Percentiles rank a stretch among this genome's conserved stretches.
Conservation (phyloP, 2,113 vertebrate genomes). For the Pseudorhombus dupliciocellatus region DNA sequence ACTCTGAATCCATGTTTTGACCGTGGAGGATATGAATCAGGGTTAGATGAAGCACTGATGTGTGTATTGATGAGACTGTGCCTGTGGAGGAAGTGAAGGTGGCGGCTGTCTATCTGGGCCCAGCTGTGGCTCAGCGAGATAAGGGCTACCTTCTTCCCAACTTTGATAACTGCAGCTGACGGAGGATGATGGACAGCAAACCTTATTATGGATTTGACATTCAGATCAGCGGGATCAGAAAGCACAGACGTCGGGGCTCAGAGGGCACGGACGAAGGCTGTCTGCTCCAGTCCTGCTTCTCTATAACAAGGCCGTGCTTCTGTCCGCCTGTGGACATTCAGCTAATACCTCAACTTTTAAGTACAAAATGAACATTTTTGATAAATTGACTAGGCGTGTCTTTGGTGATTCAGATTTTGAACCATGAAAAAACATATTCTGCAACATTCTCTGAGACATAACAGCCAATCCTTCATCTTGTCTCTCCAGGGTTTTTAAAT, state of each 20-base stretch:
- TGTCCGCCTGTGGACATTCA: neutral
- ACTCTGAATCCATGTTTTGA: neutral
- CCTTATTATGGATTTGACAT: constrained; percentile 54
- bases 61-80: constrained; percentile 6
- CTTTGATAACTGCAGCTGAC: constrained; percentile 47
- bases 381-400: neutral
- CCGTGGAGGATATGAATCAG: neutral
- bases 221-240: constrained; percentile 50
- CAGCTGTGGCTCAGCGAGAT: constrained; percentile 46
- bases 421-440: too few species aligned
- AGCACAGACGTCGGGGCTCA: constrained; percentile 1
- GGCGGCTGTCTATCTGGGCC: constrained; percentile 23
- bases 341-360: too few species aligned
- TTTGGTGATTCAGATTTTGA: neutral
- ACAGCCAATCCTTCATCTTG: constrained; percentile 41
- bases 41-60: neutral
- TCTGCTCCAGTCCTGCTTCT: neutral
- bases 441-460: constrained; percentile 1
- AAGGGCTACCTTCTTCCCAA: constrained; percentile 42
- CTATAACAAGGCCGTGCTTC: constrained; percentile 18
- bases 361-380: too few species aligned
- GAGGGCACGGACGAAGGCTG: constrained; percentile 11
- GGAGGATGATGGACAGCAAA: constrained; percentile 49
- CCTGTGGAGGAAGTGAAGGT: neutral
- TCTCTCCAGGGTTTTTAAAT: constrained; percentile 49